Evolutionary conservation across 2,797 vertebrate species (phyloP), one percentile per base, ranked within the genome.

Genomic region (Hypotaenidia okinawae): DNA sequence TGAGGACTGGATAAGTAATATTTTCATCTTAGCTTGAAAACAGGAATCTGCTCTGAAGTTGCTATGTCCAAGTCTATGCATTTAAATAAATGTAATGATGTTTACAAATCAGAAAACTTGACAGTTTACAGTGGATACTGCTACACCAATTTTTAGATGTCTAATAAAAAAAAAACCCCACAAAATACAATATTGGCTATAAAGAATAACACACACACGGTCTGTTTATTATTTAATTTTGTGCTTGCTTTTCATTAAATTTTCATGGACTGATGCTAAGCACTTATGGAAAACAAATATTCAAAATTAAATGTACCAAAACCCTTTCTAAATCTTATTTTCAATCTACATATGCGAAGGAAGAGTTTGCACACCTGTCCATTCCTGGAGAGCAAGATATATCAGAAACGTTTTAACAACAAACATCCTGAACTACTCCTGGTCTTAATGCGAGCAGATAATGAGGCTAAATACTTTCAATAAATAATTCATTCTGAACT

Each of bases 401-500:
- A 69, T 19, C 14, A 70, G 63, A 75, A 90, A 37, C 4, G 52
- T 51, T 78, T 74, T 45, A 62, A 67, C 52, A 59, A 82, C 22
- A 75, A 75, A 72, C 12, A 39, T 80, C 81, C n/a, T 54, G 51
- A 86, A 86, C 28, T 59, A 55, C 9, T 90, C 33, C 13, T 13
- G 2, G 77, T 80, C 37, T 90, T 68, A 37, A 68, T n/a, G 10
- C 49, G 45, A 90, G 37, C 33, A 84, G 43, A 81, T 49, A 76
- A 94, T 39, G 47, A 89, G 47, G 7, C 27, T 93, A 77, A 94
- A 85, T 84, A 69, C 7, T 86, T 90, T 52, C 18, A 92, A 86
- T 69, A 89, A 90, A 92, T 83, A 70, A 85, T 87, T 94, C 33
- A 86, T 83, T 82, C 67, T 82, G 37, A 88, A 92, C 88, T 91